A percentile compares a stretch with the other conserved stretches of the same genome.
phyloP scores from a whole-genome alignment of 2,888 invertebrate species.

The Euspilapteryx auroguttella region DNA sequence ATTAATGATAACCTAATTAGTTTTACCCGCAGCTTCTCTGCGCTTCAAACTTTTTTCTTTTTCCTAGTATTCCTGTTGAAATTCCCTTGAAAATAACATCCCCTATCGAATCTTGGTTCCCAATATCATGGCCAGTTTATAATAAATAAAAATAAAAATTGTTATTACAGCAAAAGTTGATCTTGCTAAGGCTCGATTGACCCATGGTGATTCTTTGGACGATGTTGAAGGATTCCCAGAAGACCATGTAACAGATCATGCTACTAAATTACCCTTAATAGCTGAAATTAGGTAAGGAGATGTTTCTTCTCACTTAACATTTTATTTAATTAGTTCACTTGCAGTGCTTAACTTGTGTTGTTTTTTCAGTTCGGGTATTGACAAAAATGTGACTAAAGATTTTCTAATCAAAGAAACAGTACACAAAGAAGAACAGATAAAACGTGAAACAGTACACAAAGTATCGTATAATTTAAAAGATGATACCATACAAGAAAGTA shows the following conservation, averaged over 20 bases:
- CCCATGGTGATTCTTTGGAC: slow-evolving; percentile 52
- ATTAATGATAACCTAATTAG: too few species aligned
- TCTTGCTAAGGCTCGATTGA: slow-evolving; percentile 21
- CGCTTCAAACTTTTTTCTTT: too few species aligned
- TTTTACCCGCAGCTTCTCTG: too few species aligned
- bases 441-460: slow-evolving; percentile 19
- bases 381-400: slow-evolving; percentile 26
- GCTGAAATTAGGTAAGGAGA: slow-evolving; percentile 40
- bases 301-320: slow-evolving; percentile 1
- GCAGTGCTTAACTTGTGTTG: too few species aligned
- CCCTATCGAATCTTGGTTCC: too few species aligned
- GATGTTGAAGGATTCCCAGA: slow-evolving; percentile 57
- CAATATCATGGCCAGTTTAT: too few species aligned
- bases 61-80: too few species aligned
- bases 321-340: slow-evolving; percentile 1
- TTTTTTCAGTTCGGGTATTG: slow-evolving; percentile 19
- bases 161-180: slow-evolving; percentile 1
- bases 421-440: slow-evolving; percentile 36
- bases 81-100: too few species aligned
- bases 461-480: neutral
- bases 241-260: slow-evolving; percentile 44
- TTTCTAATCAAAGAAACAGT: slow-evolving; percentile 37
- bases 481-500: too few species aligned
- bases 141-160: too few species aligned
- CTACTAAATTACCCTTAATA: slow-evolving; percentile 48